Base-by-base conservation (phyloP, 1,140 invertebrate genomes). In the Spodoptera litura region DNA sequence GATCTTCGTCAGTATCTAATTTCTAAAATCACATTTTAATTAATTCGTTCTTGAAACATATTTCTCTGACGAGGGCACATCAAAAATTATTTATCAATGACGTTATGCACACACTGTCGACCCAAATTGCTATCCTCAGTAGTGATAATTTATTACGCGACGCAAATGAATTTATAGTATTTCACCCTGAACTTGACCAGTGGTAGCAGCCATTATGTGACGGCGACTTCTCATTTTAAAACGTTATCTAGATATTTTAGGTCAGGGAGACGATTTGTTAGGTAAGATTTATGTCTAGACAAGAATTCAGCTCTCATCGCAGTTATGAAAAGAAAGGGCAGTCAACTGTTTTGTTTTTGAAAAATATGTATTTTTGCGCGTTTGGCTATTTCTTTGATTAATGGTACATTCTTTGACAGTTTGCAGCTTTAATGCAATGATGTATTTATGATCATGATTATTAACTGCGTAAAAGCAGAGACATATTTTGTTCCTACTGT, bases 221-320 rank as follows among this genome's bases (percentile, higher is more conserved):
- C 20, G 71, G 56, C 20, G 71, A 38, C 20, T 59, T 59, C 71
- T 73, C 25, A 73, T 73, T 71, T 44, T 73, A 49, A 59, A 73
- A 35, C 38, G 55, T 38, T 68, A n/a, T 70, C 66, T 64, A 44
- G 35, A 64, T 35, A 38, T 61, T 62, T 25, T 44, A 9, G 38
- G 38, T 44, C 38, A 44, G 9, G 38, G 56, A 31, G 9, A 9
- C 20, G 31, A 5, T 27, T 6, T 10, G 9, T 58, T 10, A 58
- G 25, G 11, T 58, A 27, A 3, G 13, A 25, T 12, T 58, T 12
- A 58, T 2, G 20, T 9, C 15, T 56, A 15, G 12, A 9, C 15
- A 56, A 8, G 4, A 15, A 35, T n/a, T 61, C n/a, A 15, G n/a
- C 8, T 15, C 11, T 15, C 15, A 44, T 10, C 8, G 8, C 10